phyloP scores from a whole-genome alignment of 2,888 invertebrate genomes.

The Drosophila niveifrons region DNA sequence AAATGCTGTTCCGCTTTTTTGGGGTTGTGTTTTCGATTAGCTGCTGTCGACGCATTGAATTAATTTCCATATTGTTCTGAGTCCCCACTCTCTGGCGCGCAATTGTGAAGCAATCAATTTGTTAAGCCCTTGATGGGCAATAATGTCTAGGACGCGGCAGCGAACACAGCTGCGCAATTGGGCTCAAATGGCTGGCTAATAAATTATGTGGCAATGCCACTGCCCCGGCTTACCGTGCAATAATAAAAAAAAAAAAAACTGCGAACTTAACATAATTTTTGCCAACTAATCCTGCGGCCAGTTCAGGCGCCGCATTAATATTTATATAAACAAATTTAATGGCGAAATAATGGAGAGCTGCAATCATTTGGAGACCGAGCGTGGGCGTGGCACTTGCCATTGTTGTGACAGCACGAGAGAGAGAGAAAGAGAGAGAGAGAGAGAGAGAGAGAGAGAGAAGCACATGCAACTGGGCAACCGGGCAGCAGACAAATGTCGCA shows the following conservation, averaged over 20 bases:
- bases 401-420: constrained; percentile 59
- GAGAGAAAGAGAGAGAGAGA: neutral
- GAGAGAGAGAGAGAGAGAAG: no score
- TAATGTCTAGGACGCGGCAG: constrained; percentile 41
- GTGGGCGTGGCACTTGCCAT: constrained; percentile 29
- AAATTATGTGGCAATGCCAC: constrained; percentile 67
- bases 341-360: constrained; percentile 66
- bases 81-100: neutral
- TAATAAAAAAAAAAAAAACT: constrained; percentile 39
- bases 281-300: constrained; percentile 72
- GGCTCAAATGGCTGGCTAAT: constrained; percentile 52
- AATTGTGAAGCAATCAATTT: constrained; percentile 60
- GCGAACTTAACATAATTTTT: constrained; percentile 74
- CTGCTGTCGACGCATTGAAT: constrained; percentile 39
- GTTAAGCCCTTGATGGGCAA: constrained; percentile 67
- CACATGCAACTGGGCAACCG: neutral
- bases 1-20: neutral
- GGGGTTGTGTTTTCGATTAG: constrained; percentile 15
- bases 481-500: constrained; percentile 74
- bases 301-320: constrained; percentile 68
- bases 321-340: constrained; percentile 79
- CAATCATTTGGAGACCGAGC: constrained; percentile 3
- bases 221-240: constrained; percentile 45
- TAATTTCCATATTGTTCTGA: constrained; percentile 34
- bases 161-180: constrained; percentile 63